Base-by-base conservation (phyloP, 2,797 vertebrate species). In the Crenichthys baileyi region DNA sequence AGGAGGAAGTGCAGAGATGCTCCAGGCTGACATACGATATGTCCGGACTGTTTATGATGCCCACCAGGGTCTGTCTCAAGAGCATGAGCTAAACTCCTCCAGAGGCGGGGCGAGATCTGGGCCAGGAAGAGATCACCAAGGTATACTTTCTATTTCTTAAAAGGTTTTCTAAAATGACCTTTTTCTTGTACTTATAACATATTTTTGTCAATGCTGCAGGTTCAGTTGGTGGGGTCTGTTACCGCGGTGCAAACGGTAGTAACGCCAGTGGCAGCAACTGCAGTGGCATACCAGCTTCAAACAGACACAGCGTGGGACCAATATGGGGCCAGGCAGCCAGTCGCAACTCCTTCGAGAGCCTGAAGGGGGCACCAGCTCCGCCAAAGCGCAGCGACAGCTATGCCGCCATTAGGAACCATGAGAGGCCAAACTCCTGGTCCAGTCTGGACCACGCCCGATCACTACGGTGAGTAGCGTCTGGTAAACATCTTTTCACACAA, bases 351-450 rank as follows among this genome's bases (percentile, higher is more conserved):
- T 94, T 79, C 0, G 97, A 97, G 75, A 90, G 88, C 65, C 94
- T 95, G 83, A 96, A 88, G 79, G 96, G 95, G 1, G 96, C 92
- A 0, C 97, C 97, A 0, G 91, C 96, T 72, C 98, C 97, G 8
- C 98, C 98, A 0, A 58, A 95, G 31, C 97, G 97, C 83, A 98
- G 97, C 0, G 98, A 99, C 92, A 99, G 98, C 89, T 99, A 97
- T 0, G 93, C 95, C 0, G 97, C 96, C 79, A 96, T 93, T 85
- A 96, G 95, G 85, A 97, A 97, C 85, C 97, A 97, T 0, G 93
- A 94, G 24, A 96, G 97, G 61, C 97, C 98, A 0, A 95, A 95
- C 91, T 97, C 97, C 6, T 98, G 97, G 93, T 92, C 96, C 0
- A 96, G 96, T 86, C 91, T 96, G 0, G 98, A 99, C 56, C 95